phyloP scores from a whole-genome alignment of 2,888 invertebrate genomes.

The Hirtodrosophila confusa region DNA sequence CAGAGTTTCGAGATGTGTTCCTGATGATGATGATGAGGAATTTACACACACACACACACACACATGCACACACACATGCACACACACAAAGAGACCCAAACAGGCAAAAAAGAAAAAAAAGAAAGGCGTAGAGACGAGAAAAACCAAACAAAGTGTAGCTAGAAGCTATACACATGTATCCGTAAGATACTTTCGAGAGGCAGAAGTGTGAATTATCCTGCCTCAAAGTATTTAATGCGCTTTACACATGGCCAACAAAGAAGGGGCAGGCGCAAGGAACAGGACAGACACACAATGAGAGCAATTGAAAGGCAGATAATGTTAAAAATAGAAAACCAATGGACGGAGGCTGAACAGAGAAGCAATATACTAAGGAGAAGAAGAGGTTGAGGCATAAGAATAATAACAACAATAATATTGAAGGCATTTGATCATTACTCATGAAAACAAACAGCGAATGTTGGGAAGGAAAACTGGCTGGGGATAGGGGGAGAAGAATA shows the following conservation, averaged over 20 bases:
- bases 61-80: conserved; percentile 16
- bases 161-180: conserved; percentile 57
- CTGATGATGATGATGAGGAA: conserved; percentile 29
- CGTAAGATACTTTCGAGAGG: conserved; percentile 49
- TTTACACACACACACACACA: conserved; percentile 25
- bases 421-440: conserved; percentile 66
- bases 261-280: conserved; percentile 2
- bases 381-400: conserved; percentile 2
- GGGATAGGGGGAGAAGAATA: conserved; percentile 17
- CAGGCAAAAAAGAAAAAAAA: conserved; percentile 6
- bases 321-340: conserved; percentile 54
- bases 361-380: no score
- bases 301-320: conserved; percentile 30
- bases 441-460: conserved; percentile 58
- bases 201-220: conserved; percentile 75
- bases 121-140: conserved; percentile 19
- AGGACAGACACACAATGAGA: conserved; percentile 24
- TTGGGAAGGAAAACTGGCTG: background rate
- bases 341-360: no score
- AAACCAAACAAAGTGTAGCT: conserved; percentile 52
- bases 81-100: conserved; percentile 8
- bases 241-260: conserved; percentile 62
- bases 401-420: conserved; percentile 43
- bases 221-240: conserved; percentile 79
- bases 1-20: conserved; percentile 37